These are phyloP conservation scores for Gnathochromis pfefferi DNA, from an alignment of 2,113 vertebrate genomes.

Conservation along the genomic window DNA sequence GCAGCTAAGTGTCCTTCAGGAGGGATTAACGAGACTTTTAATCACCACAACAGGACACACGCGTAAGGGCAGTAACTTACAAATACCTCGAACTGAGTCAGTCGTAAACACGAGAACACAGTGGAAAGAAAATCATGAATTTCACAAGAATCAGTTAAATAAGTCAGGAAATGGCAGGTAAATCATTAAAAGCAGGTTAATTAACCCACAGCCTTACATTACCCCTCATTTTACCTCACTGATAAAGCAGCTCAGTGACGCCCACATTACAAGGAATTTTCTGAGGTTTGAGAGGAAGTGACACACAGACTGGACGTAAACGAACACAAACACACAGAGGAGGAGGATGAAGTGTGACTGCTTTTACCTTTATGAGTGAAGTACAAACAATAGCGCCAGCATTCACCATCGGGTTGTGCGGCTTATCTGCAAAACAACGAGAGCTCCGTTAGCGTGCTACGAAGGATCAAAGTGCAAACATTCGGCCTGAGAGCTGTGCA, in stretches of 20 bases:
- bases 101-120: neutral
- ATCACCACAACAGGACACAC: constrained; percentile 7
- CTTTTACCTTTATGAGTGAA: constrained; percentile 95
- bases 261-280: neutral
- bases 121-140: neutral
- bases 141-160: neutral
- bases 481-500: neutral
- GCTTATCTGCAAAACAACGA: constrained; percentile 80
- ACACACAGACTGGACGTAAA: neutral
- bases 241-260: constrained; percentile 8
- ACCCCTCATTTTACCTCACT: neutral
- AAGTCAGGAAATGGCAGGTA: neutral
- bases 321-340: neutral
- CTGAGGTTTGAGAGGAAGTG: neutral
- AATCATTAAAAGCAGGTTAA: neutral
- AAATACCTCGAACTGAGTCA: neutral
- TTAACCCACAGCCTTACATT: neutral
- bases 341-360: neutral
- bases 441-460: neutral
- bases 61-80: neutral
- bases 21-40: constrained; percentile 31
- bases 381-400: constrained; percentile 96
- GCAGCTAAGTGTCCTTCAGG: neutral
- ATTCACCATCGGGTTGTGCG: constrained; percentile 99
- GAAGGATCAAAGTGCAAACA: neutral